Evolutionary conservation across 2,113 vertebrate species (phyloP).

Genomic region (Notothenia rossii): DNA sequence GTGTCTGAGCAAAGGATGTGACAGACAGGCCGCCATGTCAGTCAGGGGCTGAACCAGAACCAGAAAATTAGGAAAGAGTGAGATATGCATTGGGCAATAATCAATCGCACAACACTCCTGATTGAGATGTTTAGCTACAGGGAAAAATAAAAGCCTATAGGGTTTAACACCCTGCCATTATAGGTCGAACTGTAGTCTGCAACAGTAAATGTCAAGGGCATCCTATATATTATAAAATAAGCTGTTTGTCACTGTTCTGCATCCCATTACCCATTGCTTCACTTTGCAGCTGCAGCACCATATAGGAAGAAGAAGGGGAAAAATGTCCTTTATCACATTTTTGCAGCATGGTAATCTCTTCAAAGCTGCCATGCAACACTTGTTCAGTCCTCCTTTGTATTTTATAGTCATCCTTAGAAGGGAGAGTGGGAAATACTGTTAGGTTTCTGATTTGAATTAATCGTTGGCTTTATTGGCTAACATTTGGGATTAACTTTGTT

Average conservation of each 20-base stretch:
- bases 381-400: slow-evolving; percentile 41
- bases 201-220: slow-evolving; percentile 80
- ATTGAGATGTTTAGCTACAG: slow-evolving; percentile 37
- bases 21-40: too few species aligned
- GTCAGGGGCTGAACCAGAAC: neutral
- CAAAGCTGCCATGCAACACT: slow-evolving; percentile 53
- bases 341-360: slow-evolving; percentile 67
- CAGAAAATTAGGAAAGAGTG: neutral
- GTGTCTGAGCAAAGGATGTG: too few species aligned
- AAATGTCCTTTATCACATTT: slow-evolving; percentile 50
- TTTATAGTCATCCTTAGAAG: slow-evolving; percentile 43
- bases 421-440: slow-evolving; percentile 39
- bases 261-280: slow-evolving; percentile 75
- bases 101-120: slow-evolving; percentile 18
- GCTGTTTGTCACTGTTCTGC: slow-evolving; percentile 81
- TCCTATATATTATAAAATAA: slow-evolving; percentile 72
- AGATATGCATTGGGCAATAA: neutral
- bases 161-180: slow-evolving; percentile 56
- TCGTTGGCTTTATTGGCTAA: slow-evolving; percentile 14
- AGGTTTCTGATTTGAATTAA: slow-evolving; percentile 53
- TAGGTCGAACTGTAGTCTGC: slow-evolving; percentile 61
- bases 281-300: slow-evolving; percentile 67
- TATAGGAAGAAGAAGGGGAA: slow-evolving; percentile 37
- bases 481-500: slow-evolving; percentile 42
- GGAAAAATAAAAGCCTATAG: slow-evolving; percentile 17